Evolutionary conservation across 2,888 invertebrate genomes (phyloP).

Genomic region (Mechanitis mazaeus): DNA sequence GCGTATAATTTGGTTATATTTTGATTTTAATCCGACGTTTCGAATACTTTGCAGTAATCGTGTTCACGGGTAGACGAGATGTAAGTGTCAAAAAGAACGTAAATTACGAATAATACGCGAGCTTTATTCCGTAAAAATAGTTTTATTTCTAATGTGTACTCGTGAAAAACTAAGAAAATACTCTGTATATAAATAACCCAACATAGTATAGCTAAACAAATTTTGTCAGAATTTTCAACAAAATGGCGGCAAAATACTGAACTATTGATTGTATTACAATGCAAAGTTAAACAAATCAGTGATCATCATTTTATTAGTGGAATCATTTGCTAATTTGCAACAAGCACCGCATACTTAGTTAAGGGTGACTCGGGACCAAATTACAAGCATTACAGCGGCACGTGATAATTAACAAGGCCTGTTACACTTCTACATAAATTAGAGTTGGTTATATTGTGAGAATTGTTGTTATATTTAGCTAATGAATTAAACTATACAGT

Average conservation of each 20-base stretch:
- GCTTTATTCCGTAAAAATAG: too few species aligned
- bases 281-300: slow-evolving; percentile 8
- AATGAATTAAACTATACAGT: too few species aligned
- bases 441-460: slow-evolving; percentile 14
- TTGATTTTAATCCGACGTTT: too few species aligned
- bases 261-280: neutral
- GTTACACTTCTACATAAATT: slow-evolving; percentile 32
- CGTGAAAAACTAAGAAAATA: too few species aligned
- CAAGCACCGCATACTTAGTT: slow-evolving; percentile 50
- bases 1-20: too few species aligned
- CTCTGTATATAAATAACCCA: too few species aligned
- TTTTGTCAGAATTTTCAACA: neutral
- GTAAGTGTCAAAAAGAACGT: too few species aligned
- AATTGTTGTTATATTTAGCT: neutral
- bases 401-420: slow-evolving; percentile 55
- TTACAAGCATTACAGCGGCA: slow-evolving; percentile 47
- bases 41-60: too few species aligned
- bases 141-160: too few species aligned
- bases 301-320: slow-evolving; percentile 56
- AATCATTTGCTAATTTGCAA: slow-evolving; percentile 69
- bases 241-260: slow-evolving; percentile 24
- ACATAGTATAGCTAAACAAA: too few species aligned
- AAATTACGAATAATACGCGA: too few species aligned
- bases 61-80: too few species aligned
- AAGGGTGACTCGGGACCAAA: slow-evolving; percentile 43